Percentiles rank a stretch among this genome's conserved stretches.
These are phyloP conservation scores for Penelope pileata DNA, from an alignment of 2,113 vertebrate genomes.

Conservation along the genomic window DNA sequence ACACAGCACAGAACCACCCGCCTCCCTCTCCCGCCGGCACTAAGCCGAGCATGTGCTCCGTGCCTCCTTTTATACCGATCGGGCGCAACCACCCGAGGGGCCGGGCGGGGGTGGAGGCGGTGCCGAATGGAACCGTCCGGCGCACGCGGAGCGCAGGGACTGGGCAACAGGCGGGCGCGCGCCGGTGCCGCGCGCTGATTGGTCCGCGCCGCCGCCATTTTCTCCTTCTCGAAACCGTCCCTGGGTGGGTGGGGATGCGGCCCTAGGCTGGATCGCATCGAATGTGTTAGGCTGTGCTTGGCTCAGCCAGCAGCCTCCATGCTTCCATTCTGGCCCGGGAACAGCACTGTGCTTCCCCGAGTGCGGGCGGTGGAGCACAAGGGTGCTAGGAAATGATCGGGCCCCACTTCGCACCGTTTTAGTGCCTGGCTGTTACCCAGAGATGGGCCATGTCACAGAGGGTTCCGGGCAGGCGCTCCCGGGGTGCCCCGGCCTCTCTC, in stretches of 20 bases:
- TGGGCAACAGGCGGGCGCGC: conserved; percentile 5
- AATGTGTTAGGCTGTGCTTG: too few relatives aligned
- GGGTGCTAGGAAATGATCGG: not conserved
- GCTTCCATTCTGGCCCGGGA: accelerated
- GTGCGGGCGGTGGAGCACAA: accelerated
- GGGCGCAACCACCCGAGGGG: not conserved
- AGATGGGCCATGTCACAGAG: accelerated
- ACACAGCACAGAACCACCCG: accelerated
- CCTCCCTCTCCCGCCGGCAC: not conserved
- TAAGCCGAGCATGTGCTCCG: conserved; percentile 17
- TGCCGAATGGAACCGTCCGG: conserved; percentile 10
- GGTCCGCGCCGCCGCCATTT: conserved; percentile 13
- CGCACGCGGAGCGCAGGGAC: conserved; percentile 32
- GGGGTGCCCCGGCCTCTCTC: accelerated
- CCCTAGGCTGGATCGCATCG: too few relatives aligned
- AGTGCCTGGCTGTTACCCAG: accelerated
- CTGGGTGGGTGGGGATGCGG: too few relatives aligned
- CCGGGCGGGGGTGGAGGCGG: not conserved
- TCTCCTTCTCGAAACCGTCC: accelerated
- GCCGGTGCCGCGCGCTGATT: not conserved
- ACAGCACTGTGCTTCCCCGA: too few relatives aligned
- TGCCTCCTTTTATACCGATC: not conserved
- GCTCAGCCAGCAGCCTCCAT: too few relatives aligned
- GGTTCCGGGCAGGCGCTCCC: accelerated
- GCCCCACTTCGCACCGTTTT: not conserved